Conservation (phyloP, 1,140 invertebrate species). For the Drosophila setifemur region DNA sequence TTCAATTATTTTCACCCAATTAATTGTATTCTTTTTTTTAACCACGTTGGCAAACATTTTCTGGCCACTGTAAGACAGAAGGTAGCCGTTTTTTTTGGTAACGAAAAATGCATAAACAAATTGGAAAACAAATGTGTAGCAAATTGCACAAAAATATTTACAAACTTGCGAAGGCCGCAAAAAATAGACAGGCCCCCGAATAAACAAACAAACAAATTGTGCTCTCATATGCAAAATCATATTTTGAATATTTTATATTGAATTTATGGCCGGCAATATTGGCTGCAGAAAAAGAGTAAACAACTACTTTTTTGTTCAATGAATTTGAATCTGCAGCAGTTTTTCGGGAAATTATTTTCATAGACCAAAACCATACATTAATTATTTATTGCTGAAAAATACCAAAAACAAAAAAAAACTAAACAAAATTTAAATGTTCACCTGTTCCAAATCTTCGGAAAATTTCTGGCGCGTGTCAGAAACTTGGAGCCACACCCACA, state of each 20-base stretch:
- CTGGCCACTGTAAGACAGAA: not conserved
- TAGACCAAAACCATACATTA: conserved; percentile 27
- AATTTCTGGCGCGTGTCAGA: conserved; percentile 55
- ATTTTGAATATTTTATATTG: conserved; percentile 58
- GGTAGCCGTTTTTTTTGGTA: not conserved
- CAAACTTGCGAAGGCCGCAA: conserved; percentile 26
- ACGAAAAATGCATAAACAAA: conserved; percentile 28
- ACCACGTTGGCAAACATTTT: not conserved
- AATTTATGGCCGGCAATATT: conserved; percentile 19
- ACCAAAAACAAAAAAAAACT: too few relatives aligned
- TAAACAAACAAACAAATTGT: conserved; percentile 17
- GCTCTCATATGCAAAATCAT: conserved; percentile 31
- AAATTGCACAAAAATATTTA: conserved; percentile 52
- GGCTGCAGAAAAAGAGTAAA: conserved; percentile 11
- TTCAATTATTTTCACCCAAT: too few relatives aligned
- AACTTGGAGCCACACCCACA: conserved; percentile 43
- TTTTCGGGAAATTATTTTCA: conserved; percentile 42
- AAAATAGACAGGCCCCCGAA: conserved; percentile 12
- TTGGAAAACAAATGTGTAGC: conserved; percentile 29
- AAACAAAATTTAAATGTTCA: conserved; percentile 40
- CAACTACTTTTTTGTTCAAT: conserved; percentile 19
- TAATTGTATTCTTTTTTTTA: not conserved
- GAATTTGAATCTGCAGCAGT: conserved; percentile 39
- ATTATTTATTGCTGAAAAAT: conserved; percentile 34
- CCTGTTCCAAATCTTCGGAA: conserved; percentile 2